Conservation (phyloP, 2,888 invertebrate genomes). For the Crossocerus cetratus region DNA sequence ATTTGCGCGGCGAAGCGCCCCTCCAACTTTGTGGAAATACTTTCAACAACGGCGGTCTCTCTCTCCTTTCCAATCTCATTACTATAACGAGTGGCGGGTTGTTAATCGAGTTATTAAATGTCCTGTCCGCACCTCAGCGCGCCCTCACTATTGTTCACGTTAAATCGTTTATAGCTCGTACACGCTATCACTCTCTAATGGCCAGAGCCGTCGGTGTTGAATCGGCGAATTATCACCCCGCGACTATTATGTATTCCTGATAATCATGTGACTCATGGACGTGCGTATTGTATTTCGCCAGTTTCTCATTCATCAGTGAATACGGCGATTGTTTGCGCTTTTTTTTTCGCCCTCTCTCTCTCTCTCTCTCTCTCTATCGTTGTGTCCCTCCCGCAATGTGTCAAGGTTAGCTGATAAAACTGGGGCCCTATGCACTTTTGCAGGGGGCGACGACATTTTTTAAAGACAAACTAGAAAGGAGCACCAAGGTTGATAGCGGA, state of each 20-base stretch:
- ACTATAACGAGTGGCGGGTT: not conserved
- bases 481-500: not conserved
- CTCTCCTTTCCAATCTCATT: too few species aligned
- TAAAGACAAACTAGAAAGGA: not conserved
- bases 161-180: not conserved
- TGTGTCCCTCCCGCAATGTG: too few species aligned
- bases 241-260: constrained; percentile 23
- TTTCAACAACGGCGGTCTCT: too few species aligned
- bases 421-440: too few species aligned
- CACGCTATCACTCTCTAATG: constrained; percentile 20
- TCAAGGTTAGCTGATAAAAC: too few species aligned
- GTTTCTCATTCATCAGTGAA: not conserved
- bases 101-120: constrained; percentile 44
- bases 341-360: too few species aligned
- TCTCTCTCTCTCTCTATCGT: too few species aligned
- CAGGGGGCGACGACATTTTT: not conserved
- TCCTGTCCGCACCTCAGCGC: constrained; percentile 5
- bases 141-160: not conserved
- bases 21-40: too few species aligned
- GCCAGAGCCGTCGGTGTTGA: not conserved
- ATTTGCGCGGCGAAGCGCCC: too few species aligned
- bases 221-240: constrained; percentile 26
- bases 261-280: constrained; percentile 20
- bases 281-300: not conserved
- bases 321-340: too few species aligned